These are phyloP conservation scores for Scaptomyza montana DNA, from an alignment of 1,140 invertebrate species.

Conservation along the genomic window DNA sequence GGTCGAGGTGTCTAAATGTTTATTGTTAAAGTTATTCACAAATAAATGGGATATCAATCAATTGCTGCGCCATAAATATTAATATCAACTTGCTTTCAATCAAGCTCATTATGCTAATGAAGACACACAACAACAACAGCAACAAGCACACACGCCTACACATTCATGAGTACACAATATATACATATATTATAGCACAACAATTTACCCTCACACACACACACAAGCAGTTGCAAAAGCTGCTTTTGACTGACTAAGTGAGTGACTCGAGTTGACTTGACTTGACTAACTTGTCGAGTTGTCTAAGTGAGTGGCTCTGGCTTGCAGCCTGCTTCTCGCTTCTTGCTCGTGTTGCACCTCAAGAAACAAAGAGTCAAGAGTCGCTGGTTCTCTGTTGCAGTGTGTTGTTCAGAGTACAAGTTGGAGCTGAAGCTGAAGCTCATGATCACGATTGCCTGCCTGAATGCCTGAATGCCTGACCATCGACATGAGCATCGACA, in stretches of 20 bases:
- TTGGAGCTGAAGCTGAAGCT: slow-evolving; percentile 10
- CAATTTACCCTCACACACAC: slow-evolving; percentile 17
- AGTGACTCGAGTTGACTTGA: slow-evolving; percentile 37
- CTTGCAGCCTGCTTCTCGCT: slow-evolving; percentile 1
- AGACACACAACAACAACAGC: slow-evolving; percentile 49
- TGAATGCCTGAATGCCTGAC: slow-evolving; percentile 47
- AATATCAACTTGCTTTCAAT: slow-evolving; percentile 73
- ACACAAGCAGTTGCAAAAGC: slow-evolving; percentile 1
- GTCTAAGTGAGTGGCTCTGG: slow-evolving; percentile 48
- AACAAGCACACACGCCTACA: slow-evolving; percentile 65
- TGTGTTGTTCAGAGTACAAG: background rate
- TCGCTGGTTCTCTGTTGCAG: background rate
- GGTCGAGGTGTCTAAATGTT: background rate
- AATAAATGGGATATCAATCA: slow-evolving; percentile 38
- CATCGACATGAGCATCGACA: slow-evolving; percentile 64
- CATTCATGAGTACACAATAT: slow-evolving; percentile 9
- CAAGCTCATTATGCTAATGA: slow-evolving; percentile 77
- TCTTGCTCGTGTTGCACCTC: background rate
- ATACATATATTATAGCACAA: background rate
- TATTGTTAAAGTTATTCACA: background rate
- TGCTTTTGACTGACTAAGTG: slow-evolving; percentile 47
- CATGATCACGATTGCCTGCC: slow-evolving; percentile 55
- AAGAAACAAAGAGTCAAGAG: background rate
- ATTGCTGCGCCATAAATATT: slow-evolving; percentile 61
- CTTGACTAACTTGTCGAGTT: slow-evolving; percentile 61